A percentile compares a stretch with the other conserved stretches of the same genome.
Conservation (phyloP, 2,113 vertebrate species). For the Mustela nigripes region DNA sequence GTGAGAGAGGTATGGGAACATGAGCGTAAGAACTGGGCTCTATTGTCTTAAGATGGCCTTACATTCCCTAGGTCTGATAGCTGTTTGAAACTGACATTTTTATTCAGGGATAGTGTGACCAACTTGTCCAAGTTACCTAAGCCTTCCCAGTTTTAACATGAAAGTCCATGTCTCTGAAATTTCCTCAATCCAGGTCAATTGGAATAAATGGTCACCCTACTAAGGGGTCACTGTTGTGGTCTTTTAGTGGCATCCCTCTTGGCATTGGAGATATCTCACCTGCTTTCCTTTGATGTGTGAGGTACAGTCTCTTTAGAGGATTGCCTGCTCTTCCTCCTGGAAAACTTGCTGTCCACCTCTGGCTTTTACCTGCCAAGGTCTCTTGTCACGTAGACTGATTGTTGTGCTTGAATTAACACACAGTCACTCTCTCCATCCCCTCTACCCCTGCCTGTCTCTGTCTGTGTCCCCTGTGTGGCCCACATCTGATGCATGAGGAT, state of each 20-base stretch:
- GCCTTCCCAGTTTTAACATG: conserved; percentile 6
- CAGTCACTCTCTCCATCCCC: background rate
- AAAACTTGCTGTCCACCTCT: background rate
- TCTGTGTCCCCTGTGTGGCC: background rate
- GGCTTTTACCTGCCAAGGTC: background rate
- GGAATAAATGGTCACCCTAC: background rate
- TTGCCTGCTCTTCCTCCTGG: background rate
- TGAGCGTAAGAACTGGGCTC: background rate
- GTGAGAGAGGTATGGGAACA: background rate
- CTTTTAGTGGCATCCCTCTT: background rate
- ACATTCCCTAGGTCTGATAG: background rate
- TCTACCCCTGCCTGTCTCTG: too few relatives aligned
- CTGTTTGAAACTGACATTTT: background rate
- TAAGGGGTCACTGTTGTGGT: background rate
- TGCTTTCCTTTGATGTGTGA: background rate
- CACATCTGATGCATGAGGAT: background rate
- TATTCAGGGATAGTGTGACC: background rate
- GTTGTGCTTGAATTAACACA: background rate
- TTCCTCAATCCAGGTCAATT: background rate
- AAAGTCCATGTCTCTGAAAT: background rate
- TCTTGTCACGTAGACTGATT: background rate
- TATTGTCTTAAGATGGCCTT: background rate
- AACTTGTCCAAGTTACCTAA: background rate
- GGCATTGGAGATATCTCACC: fast-evolving
- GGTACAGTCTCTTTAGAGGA: background rate